These are phyloP conservation scores for Ptychochromis oligacanthus DNA, from an alignment of 2,113 vertebrate species.

Conservation along the genomic window DNA sequence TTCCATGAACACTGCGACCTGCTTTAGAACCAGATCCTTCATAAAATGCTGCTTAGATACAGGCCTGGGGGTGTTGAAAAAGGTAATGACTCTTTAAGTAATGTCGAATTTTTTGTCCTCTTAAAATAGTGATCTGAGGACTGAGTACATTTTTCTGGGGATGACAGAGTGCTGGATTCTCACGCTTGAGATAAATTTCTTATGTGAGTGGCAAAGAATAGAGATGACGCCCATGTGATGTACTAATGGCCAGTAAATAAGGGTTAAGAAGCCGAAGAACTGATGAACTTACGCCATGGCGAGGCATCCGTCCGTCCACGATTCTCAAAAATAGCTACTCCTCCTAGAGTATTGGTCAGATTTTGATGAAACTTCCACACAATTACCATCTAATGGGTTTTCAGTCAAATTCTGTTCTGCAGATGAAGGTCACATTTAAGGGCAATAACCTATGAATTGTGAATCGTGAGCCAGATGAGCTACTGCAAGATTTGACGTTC, in stretches of 20 bases:
- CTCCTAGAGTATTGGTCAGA: not conserved
- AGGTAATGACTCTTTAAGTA: conserved; percentile 24
- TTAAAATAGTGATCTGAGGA: not conserved
- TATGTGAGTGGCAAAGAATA: not conserved
- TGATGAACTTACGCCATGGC: no score
- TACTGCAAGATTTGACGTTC: no score
- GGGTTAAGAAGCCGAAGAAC: not conserved
- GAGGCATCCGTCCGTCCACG: no score
- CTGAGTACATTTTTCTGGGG: not conserved
- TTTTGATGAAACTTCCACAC: not conserved
- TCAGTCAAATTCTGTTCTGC: not conserved
- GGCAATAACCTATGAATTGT: not conserved
- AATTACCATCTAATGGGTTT: not conserved
- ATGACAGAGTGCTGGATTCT: not conserved
- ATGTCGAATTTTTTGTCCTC: not conserved
- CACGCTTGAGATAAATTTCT: not conserved
- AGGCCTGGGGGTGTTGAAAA: conserved; percentile 6
- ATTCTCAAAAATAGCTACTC: not conserved
- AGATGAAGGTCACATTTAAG: not conserved
- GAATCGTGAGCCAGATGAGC: no score
- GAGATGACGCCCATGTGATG: not conserved
- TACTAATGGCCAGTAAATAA: not conserved
- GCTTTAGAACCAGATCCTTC: not conserved
- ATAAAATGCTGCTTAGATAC: conserved; percentile 11
- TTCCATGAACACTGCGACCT: not conserved